Evolutionary conservation across 37 sponge, comb jelly and placozoan genomes (phyloP).

Genomic region (Hormiphora californensis): DNA sequence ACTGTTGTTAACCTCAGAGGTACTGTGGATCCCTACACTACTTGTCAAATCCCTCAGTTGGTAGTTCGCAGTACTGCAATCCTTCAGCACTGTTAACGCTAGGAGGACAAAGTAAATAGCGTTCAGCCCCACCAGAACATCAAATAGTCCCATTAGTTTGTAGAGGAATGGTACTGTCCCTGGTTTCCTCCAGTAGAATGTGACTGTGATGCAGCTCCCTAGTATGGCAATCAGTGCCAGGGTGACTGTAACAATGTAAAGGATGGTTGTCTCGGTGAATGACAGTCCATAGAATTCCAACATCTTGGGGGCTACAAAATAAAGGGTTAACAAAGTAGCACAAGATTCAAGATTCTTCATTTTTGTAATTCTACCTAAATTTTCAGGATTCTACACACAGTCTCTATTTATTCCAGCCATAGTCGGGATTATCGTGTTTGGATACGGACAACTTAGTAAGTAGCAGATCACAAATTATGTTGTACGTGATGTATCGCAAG

Average conservation of each 20-base stretch:
- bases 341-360: too few species aligned
- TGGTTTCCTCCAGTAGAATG: background rate
- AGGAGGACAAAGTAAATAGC: slow-evolving; percentile 15
- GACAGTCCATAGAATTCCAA: background rate
- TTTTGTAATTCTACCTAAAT: too few species aligned
- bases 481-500: too few species aligned
- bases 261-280: background rate
- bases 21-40: too few species aligned
- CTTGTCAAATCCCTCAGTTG: background rate
- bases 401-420: background rate
- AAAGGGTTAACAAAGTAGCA: too few species aligned
- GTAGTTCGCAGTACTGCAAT: background rate
- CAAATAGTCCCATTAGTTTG: background rate
- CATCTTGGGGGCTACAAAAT: slow-evolving; percentile 15
- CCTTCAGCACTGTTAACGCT: background rate
- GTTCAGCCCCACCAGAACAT: background rate
- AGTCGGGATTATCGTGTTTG: background rate
- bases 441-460: too few species aligned
- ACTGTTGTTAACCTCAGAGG: background rate
- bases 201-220: slow-evolving; percentile 8
- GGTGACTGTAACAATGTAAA: background rate
- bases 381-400: slow-evolving; percentile 5
- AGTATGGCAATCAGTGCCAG: background rate
- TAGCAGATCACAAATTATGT: too few species aligned
- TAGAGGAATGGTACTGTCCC: background rate